Percentiles rank a stretch among this genome's conserved stretches.
Conservation (phyloP, 2,888 invertebrate species). For the Melinaea marsaeus region DNA sequence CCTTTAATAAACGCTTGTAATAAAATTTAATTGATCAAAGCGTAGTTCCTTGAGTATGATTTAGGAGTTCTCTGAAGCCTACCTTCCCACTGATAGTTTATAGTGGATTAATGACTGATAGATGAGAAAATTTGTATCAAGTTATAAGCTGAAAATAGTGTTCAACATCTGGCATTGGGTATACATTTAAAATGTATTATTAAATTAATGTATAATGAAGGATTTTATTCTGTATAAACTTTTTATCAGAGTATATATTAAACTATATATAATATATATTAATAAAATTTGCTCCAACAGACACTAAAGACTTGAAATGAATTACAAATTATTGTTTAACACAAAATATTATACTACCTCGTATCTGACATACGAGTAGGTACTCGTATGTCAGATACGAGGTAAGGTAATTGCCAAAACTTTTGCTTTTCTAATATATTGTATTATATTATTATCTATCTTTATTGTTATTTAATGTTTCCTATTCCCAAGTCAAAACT, state of each 20-base stretch:
- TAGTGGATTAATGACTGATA: constrained; percentile 11
- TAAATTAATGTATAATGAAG: not conserved
- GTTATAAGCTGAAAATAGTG: too few relatives aligned
- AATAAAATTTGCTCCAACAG: too few relatives aligned
- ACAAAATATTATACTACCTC: too few relatives aligned
- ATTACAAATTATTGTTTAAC: too few relatives aligned
- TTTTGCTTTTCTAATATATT: not conserved
- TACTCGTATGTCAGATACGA: too few relatives aligned
- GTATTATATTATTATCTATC: not conserved
- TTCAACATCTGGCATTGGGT: too few relatives aligned
- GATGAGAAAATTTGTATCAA: not conserved
- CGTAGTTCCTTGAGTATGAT: constrained; percentile 55
- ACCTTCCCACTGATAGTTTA: constrained; percentile 25
- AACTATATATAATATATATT: too few relatives aligned
- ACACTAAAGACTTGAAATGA: too few relatives aligned
- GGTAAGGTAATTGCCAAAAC: too few relatives aligned
- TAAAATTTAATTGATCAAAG: constrained; percentile 75
- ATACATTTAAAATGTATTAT: not conserved
- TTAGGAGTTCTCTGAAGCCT: constrained; percentile 44
- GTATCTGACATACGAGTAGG: too few relatives aligned
- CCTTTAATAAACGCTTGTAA: constrained; percentile 72
- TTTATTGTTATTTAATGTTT: constrained; percentile 1
- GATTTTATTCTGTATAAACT: too few relatives aligned
- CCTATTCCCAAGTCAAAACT: constrained; percentile 10
- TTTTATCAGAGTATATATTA: too few relatives aligned